These are phyloP conservation scores for Willowsia nigromaculata DNA, from an alignment of 2,888 invertebrate genomes.

Conservation along the genomic window DNA sequence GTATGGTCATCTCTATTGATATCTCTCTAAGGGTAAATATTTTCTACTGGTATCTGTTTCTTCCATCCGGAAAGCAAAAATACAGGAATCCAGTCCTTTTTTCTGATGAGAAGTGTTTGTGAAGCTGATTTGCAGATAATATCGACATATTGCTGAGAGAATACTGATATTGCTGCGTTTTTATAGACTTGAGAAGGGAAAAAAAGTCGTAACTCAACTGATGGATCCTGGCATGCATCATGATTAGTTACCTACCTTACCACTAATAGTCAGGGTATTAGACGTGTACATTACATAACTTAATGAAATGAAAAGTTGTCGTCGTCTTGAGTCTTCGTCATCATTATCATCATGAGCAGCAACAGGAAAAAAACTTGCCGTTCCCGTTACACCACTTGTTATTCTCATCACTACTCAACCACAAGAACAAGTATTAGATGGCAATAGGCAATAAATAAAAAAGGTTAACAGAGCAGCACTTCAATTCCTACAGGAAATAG, in stretches of 20 bases:
- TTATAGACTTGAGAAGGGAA: neutral
- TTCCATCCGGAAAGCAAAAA: slow-evolving; percentile 1
- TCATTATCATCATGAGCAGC: neutral
- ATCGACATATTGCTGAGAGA: neutral
- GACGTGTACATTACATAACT: neutral
- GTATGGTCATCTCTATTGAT: no score
- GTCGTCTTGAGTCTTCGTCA: neutral
- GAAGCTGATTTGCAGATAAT: neutral
- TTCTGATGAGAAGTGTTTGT: neutral
- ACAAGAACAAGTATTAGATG: slow-evolving; percentile 13
- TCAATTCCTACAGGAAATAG: slow-evolving; percentile 49
- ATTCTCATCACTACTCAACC: slow-evolving; percentile 6
- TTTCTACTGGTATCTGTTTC: neutral
- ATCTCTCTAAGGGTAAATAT: no score
- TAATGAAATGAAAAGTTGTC: slow-evolving; percentile 65
- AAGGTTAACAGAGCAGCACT: slow-evolving; percentile 66
- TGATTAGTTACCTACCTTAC: neutral
- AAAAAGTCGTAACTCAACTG: neutral
- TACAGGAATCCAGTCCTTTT: neutral
- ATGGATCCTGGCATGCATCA: neutral
- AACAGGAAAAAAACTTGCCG: slow-evolving; percentile 24
- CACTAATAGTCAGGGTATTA: neutral
- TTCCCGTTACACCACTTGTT: slow-evolving; percentile 61
- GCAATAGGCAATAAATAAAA: slow-evolving; percentile 47
- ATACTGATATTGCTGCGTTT: neutral